Evolutionary conservation across 2,888 invertebrate genomes (phyloP), one percentile per base, ranked within the genome.

Genomic region (Ormyrus pomaceus): DNA sequence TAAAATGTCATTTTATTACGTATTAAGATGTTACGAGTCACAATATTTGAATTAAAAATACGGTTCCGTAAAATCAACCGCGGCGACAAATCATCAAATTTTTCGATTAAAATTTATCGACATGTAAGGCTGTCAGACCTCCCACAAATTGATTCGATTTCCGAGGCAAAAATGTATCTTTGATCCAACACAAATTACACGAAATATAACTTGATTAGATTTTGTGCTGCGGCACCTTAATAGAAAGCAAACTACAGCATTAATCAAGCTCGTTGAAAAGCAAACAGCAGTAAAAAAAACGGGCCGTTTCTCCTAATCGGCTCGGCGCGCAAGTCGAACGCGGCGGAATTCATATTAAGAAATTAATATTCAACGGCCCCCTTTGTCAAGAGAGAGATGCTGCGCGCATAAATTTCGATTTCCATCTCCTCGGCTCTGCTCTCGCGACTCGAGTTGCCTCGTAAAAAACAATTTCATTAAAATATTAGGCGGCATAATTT

Each of bases 401-500:
- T 50, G 69, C 55, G 74, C 48, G 50, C 61, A 72, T 76, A 76
- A 80, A 76, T 80, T 76, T 66, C 66, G 71, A 80, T 76, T 65
- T 62, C 13, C 71, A 66, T 76, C 79, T 74, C 46, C 56, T 34
- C 48, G 11, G n/a, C 8, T 34, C 8, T 34, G 19, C 19, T 46
- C 34, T 19, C n/a, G 6, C 61, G 6, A 56, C 61, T 6, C 5
- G 10, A 10, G 45, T n/a, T 19, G 9, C 51, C n/a, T 61, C 62
- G 48, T 70, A 59, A 77, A 77, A 77, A 69, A 64, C 55, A 56
- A 56, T 76, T 71, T 68, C 78, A 72, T 81, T 73, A 79, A 82
- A 82, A 73, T 82, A 79, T 82, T 79, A 70, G 73, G 59, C 55
- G 61, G 46, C 34, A 77, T 82, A 77, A 82, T 79, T 73, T 66